Evolutionary conservation across 1,140 invertebrate species (phyloP), one percentile per base, ranked within the genome.

Genomic region (Drosophila repletoides): DNA sequence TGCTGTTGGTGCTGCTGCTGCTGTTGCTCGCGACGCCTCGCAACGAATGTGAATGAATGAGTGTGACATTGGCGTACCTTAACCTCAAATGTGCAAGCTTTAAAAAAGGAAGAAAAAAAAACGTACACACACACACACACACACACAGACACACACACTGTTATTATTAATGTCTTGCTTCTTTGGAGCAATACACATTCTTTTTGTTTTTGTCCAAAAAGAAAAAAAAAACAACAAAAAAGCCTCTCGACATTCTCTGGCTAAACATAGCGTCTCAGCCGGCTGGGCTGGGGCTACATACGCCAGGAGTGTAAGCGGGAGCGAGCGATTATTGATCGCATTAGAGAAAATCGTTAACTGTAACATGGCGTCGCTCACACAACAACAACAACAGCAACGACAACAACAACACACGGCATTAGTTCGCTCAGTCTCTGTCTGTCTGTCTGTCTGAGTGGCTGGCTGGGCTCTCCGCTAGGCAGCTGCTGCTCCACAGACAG

Each of bases 1-100:
- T 48, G 29, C n/a, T 40, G 33, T 29, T 58, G 45, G 15, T 49
- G 55, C 19, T 40, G 31, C 22, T 67, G 55, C 45, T 83, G 76
- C 58, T 66, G 76, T 72, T 63, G 81, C 46, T 77, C 66, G 79
- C 79, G 79, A 75, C 60, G 68, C 72, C 64, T 73, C 69, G 72
- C 76, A 71, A 88, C 81, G 86, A 88, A 71, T 88, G 86, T 88
- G 86, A 88, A 88, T 87, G 83, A 86, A 81, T 81, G 80, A 86
- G 72, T 76, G 83, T 86, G 80, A 86, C 80, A 86, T 86, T 86
- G 80, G 80, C 64, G 58, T 76, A 86, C 86, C 86, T 88, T 88
- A 88, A 88, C 86, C 86, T 88, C 86, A 88, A 88, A 88, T 67
- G 73, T 76, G 68, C 68, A 67, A 65, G 65, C 68, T 75, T 67